phyloP scores from a whole-genome alignment of 2,888 invertebrate genomes.

The Pantelozetes paolii region DNA sequence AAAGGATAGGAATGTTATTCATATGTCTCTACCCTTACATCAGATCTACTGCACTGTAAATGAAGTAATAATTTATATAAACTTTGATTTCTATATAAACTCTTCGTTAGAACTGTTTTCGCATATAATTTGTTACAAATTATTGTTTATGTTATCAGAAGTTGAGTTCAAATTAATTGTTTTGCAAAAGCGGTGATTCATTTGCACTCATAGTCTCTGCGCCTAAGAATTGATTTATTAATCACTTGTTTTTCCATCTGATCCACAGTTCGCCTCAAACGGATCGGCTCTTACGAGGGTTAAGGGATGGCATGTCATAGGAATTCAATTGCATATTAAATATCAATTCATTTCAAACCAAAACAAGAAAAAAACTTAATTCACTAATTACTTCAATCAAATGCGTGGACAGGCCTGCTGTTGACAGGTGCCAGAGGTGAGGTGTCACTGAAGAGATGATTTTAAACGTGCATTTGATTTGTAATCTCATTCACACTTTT shows the following conservation, averaged over 20 bases:
- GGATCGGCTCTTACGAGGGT: slow-evolving; percentile 40
- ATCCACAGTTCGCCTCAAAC: slow-evolving; percentile 41
- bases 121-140: no score
- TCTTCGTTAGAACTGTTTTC: no score
- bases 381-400: neutral
- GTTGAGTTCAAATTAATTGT: no score
- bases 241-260: neutral
- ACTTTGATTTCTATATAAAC: no score
- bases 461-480: neutral
- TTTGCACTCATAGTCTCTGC: no score
- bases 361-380: neutral
- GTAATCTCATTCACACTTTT: neutral
- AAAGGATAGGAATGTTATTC: no score
- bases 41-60: no score
- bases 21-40: no score
- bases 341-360: neutral
- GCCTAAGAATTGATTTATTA: neutral
- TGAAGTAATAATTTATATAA: no score
- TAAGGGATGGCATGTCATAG: slow-evolving; percentile 14
- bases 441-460: no score
- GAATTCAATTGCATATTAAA: neutral
- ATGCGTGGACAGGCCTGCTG: neutral
- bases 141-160: no score
- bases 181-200: neutral
- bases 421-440: neutral